A percentile compares a stretch with the other conserved stretches of the same genome.
These are phyloP conservation scores for Galleria mellonella DNA, from an alignment of 1,140 invertebrate genomes.

Conservation along the genomic window DNA sequence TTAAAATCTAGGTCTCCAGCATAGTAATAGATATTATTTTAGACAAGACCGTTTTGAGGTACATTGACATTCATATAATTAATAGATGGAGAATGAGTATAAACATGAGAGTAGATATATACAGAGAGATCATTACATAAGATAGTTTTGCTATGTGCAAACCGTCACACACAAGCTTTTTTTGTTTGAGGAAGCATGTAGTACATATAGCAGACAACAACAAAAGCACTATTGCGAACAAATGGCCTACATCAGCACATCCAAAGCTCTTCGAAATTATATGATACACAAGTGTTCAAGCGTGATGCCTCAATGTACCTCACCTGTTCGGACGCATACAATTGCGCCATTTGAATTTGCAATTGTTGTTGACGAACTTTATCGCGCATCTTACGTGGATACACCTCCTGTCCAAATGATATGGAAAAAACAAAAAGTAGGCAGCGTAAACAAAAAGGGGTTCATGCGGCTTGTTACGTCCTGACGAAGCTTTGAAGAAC, in stretches of 20 bases:
- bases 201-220: slow-evolving; percentile 30
- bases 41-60: too few species aligned
- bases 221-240: slow-evolving; percentile 44
- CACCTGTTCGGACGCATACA: slow-evolving; percentile 73
- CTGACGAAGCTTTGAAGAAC: slow-evolving; percentile 43
- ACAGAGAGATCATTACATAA: neutral
- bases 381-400: slow-evolving; percentile 83
- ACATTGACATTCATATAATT: too few species aligned
- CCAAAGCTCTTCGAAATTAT: slow-evolving; percentile 54
- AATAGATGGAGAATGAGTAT: too few species aligned
- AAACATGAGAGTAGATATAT: neutral
- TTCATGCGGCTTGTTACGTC: slow-evolving; percentile 59
- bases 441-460: slow-evolving; percentile 68
- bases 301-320: slow-evolving; percentile 61
- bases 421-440: slow-evolving; percentile 73
- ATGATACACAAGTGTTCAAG: slow-evolving; percentile 52
- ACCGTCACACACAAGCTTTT: slow-evolving; percentile 11
- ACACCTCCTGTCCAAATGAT: slow-evolving; percentile 78
- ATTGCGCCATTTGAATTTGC: slow-evolving; percentile 72
- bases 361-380: slow-evolving; percentile 77
- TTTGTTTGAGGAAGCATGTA: slow-evolving; percentile 27
- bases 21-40: too few species aligned
- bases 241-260: slow-evolving; percentile 65
- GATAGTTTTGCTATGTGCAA: too few species aligned
- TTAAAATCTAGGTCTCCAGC: too few species aligned